These are phyloP conservation scores for Trachelipus rathkii DNA, from an alignment of 1,140 invertebrate species.

Conservation along the genomic window DNA sequence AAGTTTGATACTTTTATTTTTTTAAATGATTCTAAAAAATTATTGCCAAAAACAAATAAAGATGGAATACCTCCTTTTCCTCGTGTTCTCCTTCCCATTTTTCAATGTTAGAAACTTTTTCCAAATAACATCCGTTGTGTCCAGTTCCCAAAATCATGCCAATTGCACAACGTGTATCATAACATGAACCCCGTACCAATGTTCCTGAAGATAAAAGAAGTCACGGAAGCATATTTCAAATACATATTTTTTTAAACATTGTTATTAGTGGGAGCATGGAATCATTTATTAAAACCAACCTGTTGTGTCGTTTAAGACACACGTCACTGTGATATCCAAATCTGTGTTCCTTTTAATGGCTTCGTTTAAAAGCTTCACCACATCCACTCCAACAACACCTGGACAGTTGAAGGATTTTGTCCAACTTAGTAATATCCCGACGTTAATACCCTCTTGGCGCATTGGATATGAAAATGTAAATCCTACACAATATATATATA, in stretches of 20 bases:
- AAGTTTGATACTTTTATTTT: no score
- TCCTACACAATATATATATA: background rate
- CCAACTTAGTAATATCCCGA: constrained; percentile 67
- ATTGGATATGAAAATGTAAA: constrained; percentile 72
- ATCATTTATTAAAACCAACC: constrained; percentile 49
- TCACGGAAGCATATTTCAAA: background rate
- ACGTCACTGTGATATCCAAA: constrained; percentile 65
- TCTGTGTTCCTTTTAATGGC: constrained; percentile 61
- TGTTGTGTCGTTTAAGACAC: constrained; percentile 74
- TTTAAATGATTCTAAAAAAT: no score
- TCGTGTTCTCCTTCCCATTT: constrained; percentile 59
- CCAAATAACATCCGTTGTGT: constrained; percentile 59
- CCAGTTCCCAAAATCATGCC: constrained; percentile 68
- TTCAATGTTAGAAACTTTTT: constrained; percentile 52
- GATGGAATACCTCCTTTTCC: constrained; percentile 52
- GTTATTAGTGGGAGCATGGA: background rate
- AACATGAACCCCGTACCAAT: constrained; percentile 58
- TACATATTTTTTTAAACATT: background rate
- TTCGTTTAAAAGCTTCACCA: constrained; percentile 64
- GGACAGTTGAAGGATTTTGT: constrained; percentile 74
- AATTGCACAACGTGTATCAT: constrained; percentile 57
- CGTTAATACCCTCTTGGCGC: constrained; percentile 63
- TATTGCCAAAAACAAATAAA: no score
- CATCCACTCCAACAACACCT: constrained; percentile 68
- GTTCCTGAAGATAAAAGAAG: constrained; percentile 50